Percentiles rank a stretch among this genome's conserved stretches.
These are phyloP conservation scores for Leptestheria dahalacensis DNA, from an alignment of 1,140 invertebrate species.

Conservation along the genomic window DNA sequence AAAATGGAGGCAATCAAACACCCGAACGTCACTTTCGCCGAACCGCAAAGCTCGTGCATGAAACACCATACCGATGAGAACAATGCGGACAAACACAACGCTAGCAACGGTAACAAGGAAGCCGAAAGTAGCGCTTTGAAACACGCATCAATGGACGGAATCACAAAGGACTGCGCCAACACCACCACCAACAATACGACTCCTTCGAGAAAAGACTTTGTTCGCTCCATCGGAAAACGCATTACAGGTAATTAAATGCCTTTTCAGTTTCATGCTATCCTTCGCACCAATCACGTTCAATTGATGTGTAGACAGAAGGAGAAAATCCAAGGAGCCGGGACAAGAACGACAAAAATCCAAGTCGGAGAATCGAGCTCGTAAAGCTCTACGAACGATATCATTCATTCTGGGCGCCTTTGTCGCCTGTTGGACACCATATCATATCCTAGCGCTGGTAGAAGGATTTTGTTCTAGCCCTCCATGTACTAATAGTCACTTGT, in stretches of 20 bases:
- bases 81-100: too few species aligned
- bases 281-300: neutral
- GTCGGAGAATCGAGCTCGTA: conserved; percentile 93
- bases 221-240: conserved; percentile 65
- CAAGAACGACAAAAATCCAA: conserved; percentile 80
- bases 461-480: conserved; percentile 79
- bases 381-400: conserved; percentile 95
- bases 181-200: conserved; percentile 28
- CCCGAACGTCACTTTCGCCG: neutral
- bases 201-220: conserved; percentile 42
- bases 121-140: too few species aligned
- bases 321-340: conserved; percentile 23
- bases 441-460: conserved; percentile 85
- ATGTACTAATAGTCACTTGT: conserved; percentile 83
- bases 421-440: conserved; percentile 98
- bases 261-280: too few species aligned
- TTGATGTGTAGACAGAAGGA: conserved; percentile 23
- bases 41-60: too few species aligned
- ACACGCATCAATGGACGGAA: conserved; percentile 2
- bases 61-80: too few species aligned
- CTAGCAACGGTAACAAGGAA: conserved; percentile 30
- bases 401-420: conserved; percentile 99
- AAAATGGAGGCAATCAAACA: too few species aligned
- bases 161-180: conserved; percentile 5
- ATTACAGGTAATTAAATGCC: conserved; percentile 43